A percentile compares a stretch with the other conserved stretches of the same genome.
These are phyloP conservation scores for Campoletis raptor DNA, from an alignment of 2,888 invertebrate genomes.

Conservation along the genomic window DNA sequence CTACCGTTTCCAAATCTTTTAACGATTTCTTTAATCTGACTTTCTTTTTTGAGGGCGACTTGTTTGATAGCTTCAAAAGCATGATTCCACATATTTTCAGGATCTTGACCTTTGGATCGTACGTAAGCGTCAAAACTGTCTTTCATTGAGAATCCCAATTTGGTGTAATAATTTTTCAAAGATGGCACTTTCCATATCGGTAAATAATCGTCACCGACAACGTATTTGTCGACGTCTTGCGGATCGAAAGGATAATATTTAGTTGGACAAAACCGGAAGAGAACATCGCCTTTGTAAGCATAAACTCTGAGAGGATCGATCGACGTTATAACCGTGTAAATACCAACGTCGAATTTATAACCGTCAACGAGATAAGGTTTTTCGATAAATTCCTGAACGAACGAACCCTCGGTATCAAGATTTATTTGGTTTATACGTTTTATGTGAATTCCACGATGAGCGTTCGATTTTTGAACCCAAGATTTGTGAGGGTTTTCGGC, in stretches of 20 bases:
- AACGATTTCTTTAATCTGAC: slow-evolving; percentile 88
- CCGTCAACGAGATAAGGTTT: slow-evolving; percentile 96
- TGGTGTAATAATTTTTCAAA: slow-evolving; percentile 89
- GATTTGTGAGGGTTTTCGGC: slow-evolving; percentile 88
- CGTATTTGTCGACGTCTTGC: slow-evolving; percentile 93
- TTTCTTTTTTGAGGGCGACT: slow-evolving; percentile 90
- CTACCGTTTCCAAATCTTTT: slow-evolving; percentile 82
- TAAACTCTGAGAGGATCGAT: slow-evolving; percentile 96
- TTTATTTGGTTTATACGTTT: slow-evolving; percentile 90
- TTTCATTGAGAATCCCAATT: slow-evolving; percentile 93
- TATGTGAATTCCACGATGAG: slow-evolving; percentile 95
- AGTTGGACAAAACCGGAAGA: slow-evolving; percentile 95
- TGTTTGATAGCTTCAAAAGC: slow-evolving; percentile 92
- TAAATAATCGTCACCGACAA: slow-evolving; percentile 96
- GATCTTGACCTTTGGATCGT: slow-evolving; percentile 89
- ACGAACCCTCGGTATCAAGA: slow-evolving; percentile 89
- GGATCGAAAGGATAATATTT: slow-evolving; percentile 97
- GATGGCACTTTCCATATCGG: slow-evolving; percentile 97
- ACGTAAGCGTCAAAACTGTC: slow-evolving; percentile 93
- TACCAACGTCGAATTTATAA: slow-evolving; percentile 98
- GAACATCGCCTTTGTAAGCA: slow-evolving; percentile 94
- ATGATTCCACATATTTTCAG: slow-evolving; percentile 91
- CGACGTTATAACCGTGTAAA: slow-evolving; percentile 96
- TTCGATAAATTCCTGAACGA: slow-evolving; percentile 96
- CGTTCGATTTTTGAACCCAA: slow-evolving; percentile 97